Base-by-base conservation (phyloP, 1,140 invertebrate species). In the Papilio helenus region DNA sequence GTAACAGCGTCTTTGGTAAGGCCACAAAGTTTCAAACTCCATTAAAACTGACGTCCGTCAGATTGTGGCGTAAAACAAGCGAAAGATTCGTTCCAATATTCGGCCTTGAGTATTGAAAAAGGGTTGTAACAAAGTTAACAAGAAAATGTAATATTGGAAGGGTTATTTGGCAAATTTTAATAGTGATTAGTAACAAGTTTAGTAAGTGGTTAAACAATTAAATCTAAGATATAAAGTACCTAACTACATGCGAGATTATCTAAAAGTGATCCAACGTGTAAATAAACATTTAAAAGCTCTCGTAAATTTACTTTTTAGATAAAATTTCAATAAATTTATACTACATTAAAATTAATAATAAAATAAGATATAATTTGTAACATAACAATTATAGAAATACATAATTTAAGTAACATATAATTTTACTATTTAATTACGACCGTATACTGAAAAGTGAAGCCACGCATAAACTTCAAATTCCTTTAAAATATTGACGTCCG, bases 81-180 rank as follows among this genome's bases (percentile, higher is more conserved):
- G 34, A 34, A 39, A 39, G 34, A 39, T 39, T 39, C 34, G 34
- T 39, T 39, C 1, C 34, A 39, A 39, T 8, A 39, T 39, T 39
- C 7, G 34, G 79, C 65, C 80, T 81, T 80, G 83, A 83, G 74
- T 49, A 79, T 81, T 82, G 72, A 81, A 84, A 85, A 84, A 84
- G 71, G 79, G 84, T 5, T 88, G 85, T 90, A 90, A 91, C 87
- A 88, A 87, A 88, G 79, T 84, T 87, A 91, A 92, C 85, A 90
- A 91, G 85, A 91, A n/a, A n/a, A 88, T 88, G 86, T 78, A 83
- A 82, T 82, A 84, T 86, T 88, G 88, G 86, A 91, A 93, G 88
- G 86, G 85, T 88, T 88, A 82, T 92, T 93, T 92, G 92, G 92
- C 92, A 91, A 91, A 87, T 87, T 84, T 88, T 81, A 86, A 87